These are phyloP conservation scores for Brachionus plicatilis DNA, from an alignment of 1,140 invertebrate genomes.

Conservation along the genomic window DNA sequence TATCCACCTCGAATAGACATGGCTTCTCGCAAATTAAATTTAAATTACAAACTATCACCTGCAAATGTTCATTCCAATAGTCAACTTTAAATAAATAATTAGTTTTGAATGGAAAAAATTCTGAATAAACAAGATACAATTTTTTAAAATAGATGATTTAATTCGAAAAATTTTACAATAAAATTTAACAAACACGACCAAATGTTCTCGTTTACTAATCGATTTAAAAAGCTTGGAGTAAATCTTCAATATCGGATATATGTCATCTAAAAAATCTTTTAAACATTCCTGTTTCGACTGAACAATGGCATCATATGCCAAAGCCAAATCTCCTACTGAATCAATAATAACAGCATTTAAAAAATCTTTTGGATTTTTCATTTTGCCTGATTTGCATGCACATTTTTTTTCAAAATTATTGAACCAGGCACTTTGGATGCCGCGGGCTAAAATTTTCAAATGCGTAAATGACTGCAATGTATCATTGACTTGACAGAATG, in stretches of 20 bases:
- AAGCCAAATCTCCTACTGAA: not conserved
- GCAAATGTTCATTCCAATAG: not conserved
- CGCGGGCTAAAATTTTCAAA: not conserved
- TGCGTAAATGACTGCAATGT: not conserved
- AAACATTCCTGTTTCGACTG: not conserved
- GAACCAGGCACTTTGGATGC: not conserved
- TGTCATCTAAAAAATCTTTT: not conserved
- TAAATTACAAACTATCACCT: not conserved
- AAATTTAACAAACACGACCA: not conserved
- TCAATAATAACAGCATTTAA: not conserved
- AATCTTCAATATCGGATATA: not conserved
- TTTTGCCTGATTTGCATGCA: not conserved
- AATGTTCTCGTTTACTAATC: not conserved
- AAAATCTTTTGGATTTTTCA: not conserved
- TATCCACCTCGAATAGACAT: not conserved
- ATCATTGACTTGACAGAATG: not conserved
- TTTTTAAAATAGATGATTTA: not conserved
- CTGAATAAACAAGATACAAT: not conserved
- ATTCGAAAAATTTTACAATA: constrained; percentile 9
- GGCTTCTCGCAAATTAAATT: not conserved
- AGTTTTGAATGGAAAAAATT: not conserved
- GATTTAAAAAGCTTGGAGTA: not conserved
- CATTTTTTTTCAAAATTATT: not conserved
- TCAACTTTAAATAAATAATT: not conserved
- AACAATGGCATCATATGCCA: not conserved